Conservation (phyloP, 2,888 invertebrate species). For the Chymomyza amoena region DNA sequence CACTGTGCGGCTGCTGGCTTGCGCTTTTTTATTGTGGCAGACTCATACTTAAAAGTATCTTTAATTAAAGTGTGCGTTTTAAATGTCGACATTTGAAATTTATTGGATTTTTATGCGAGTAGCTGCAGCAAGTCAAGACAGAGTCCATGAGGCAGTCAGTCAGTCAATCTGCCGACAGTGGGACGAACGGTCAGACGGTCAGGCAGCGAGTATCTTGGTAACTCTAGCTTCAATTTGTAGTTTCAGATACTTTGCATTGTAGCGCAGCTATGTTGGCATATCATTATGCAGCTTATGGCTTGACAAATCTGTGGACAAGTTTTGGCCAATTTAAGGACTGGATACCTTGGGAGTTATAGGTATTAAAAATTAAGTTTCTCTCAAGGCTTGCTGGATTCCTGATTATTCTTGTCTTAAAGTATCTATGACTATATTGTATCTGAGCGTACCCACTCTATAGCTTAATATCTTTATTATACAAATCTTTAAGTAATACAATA, state of each 20-base stretch:
- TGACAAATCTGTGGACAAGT: background rate
- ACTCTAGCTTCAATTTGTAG: slow-evolving; percentile 4
- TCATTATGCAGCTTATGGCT: background rate
- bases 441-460: background rate
- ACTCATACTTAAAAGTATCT: slow-evolving; percentile 38
- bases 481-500: background rate
- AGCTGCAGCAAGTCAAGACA: slow-evolving; percentile 16
- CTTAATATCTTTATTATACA: background rate
- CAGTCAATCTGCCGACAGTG: background rate
- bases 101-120: slow-evolving; percentile 65
- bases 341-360: background rate
- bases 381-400: too few relatives aligned
- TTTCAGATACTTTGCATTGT: slow-evolving; percentile 28
- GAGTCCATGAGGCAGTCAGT: background rate
- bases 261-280: slow-evolving; percentile 9
- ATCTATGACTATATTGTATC: too few relatives aligned
- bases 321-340: background rate
- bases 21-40: background rate
- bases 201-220: background rate
- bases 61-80: slow-evolving; percentile 71
- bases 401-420: too few relatives aligned
- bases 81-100: slow-evolving; percentile 68
- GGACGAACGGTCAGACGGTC: background rate
- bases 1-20: slow-evolving; percentile 9
- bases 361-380: background rate